A percentile compares a stretch with the other conserved stretches of the same genome.
phyloP scores from a whole-genome alignment of 2,797 vertebrate species.

The Tachyglossus aculeatus region DNA sequence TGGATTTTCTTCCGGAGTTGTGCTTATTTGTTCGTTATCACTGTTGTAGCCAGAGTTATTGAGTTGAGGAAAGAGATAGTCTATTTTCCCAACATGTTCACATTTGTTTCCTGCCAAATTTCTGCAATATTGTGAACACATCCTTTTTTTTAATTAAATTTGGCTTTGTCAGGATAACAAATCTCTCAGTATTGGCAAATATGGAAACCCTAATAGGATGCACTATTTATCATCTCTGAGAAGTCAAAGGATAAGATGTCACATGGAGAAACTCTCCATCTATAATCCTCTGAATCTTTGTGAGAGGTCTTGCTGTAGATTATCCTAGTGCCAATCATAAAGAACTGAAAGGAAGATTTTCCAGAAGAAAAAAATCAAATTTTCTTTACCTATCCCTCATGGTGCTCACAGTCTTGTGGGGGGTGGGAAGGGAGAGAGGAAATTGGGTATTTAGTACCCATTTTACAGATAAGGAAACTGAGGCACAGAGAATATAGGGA shows the following conservation, averaged over 20 bases:
- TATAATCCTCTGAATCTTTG: neutral
- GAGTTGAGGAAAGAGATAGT: slow-evolving; percentile 14
- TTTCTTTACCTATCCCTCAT: too few species aligned
- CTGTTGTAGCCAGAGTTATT: slow-evolving; percentile 3
- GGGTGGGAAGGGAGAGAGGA: too few species aligned
- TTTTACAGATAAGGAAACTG: too few species aligned
- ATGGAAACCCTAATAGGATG: slow-evolving; percentile 18
- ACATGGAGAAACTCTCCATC: neutral
- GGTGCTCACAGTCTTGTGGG: too few species aligned
- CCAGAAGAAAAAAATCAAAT: neutral
- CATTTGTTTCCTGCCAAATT: slow-evolving; percentile 44
- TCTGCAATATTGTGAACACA: slow-evolving; percentile 38
- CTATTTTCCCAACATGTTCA: slow-evolving; percentile 25
- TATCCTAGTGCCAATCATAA: slow-evolving; percentile 2
- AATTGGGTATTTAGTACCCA: too few species aligned
- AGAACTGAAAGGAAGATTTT: slow-evolving; percentile 1
- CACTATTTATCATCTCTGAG: slow-evolving; percentile 9
- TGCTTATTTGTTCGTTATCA: slow-evolving; percentile 4
- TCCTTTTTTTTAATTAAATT: slow-evolving; percentile 49
- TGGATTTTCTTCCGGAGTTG: slow-evolving; percentile 18
- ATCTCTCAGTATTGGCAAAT: slow-evolving; percentile 40
- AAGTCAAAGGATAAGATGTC: slow-evolving; percentile 18
- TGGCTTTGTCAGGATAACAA: slow-evolving; percentile 43
- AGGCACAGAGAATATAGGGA: too few species aligned
- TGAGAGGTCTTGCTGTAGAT: slow-evolving; percentile 14